phyloP scores from a whole-genome alignment of 2,797 vertebrate genomes.

The Sardinella longiceps region DNA sequence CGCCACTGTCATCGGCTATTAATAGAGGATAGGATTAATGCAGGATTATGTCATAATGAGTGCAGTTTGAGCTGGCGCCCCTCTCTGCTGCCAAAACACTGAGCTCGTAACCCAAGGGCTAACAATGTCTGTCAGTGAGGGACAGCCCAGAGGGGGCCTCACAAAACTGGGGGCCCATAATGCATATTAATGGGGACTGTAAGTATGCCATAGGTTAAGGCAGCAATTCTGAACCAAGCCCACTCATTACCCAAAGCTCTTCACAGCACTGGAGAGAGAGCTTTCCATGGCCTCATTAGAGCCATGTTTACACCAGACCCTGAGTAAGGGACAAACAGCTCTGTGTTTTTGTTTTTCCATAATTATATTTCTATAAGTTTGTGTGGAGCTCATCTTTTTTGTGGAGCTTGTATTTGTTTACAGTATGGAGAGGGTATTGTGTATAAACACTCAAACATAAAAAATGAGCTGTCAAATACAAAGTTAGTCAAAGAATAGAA shows the following conservation, averaged over 20 bases:
- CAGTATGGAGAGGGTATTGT: constrained; percentile 38
- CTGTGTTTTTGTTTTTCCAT: constrained; percentile 24
- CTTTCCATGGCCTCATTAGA: constrained; percentile 84
- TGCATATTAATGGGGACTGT: constrained; percentile 87
- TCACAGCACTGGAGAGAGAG: constrained; percentile 78
- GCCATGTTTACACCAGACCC: constrained; percentile 88
- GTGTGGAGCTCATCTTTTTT: constrained; percentile 46
- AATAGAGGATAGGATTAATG: constrained; percentile 84
- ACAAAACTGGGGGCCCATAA: constrained; percentile 76
- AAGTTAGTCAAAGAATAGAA: background rate
- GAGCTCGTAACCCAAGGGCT: constrained; percentile 85
- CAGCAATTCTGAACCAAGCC: constrained; percentile 81
- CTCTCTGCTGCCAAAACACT: constrained; percentile 83
- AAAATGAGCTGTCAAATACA: background rate
- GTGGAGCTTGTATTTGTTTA: constrained; percentile 59
- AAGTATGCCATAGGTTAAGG: constrained; percentile 88
- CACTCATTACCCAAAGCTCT: constrained; percentile 89
- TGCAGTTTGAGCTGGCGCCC: constrained; percentile 69
- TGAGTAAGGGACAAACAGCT: constrained; percentile 67
- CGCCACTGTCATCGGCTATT: constrained; percentile 82
- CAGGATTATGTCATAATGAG: constrained; percentile 87
- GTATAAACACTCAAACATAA: background rate
- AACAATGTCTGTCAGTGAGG: constrained; percentile 90
- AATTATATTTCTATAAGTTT: constrained; percentile 22
- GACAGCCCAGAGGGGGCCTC: constrained; percentile 78